Evolutionary conservation across 2,888 invertebrate species (phyloP).

Genomic region (Monoplex corrugatus): DNA sequence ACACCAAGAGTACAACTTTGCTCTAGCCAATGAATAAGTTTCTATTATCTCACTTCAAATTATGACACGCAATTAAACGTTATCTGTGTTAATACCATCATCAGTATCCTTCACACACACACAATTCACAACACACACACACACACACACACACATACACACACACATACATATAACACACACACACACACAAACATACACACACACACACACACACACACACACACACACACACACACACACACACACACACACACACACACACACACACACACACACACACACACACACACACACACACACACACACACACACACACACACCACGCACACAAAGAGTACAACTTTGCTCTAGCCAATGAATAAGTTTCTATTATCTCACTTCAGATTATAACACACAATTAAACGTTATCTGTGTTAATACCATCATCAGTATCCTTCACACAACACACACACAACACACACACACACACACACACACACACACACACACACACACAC

Average conservation of each 20-base stretch:
- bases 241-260: not conserved
- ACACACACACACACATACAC: not conserved
- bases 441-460: not conserved
- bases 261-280: not conserved
- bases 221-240: not conserved
- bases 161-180: not conserved
- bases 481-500: slow-evolving; percentile 18
- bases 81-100: too few species aligned
- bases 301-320: too few species aligned
- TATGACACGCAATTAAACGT: too few species aligned
- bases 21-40: too few species aligned
- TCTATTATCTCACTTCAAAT: too few species aligned
- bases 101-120: too few species aligned
- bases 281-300: too few species aligned
- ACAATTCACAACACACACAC: too few species aligned
- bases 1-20: too few species aligned
- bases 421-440: not conserved
- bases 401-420: not conserved
- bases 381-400: not conserved
- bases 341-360: too few species aligned
- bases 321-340: too few species aligned
- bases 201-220: not conserved
- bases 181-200: not conserved
- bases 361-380: too few species aligned
- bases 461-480: not conserved